Evolutionary conservation across 2,797 vertebrate species (phyloP), one percentile per base, ranked within the genome.

Genomic region (Ambastaia sidthimunki): DNA sequence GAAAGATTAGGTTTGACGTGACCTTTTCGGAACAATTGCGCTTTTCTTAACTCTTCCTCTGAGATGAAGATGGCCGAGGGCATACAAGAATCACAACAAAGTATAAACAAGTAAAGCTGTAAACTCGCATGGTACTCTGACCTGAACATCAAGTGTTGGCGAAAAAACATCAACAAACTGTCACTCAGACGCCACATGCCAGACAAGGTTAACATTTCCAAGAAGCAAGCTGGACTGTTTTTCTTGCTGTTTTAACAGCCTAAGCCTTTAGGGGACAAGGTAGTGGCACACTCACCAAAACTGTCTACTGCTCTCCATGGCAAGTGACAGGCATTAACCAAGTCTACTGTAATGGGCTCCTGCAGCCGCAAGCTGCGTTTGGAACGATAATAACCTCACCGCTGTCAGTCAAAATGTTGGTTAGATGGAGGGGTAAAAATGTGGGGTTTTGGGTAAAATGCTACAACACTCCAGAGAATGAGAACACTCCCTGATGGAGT

Each of bases 301-400:
- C 79, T 65, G 75, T 86, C 76, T 68, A 65, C 25, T 4, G 12
- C 69, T 76, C 74, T 60, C 78, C 71, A 60, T 54, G 21, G 82
- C 78, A 87, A 86, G 77, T 88, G 88, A 90, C 87, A 91, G 85
- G 89, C 86, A 90, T 91, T 90, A 91, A 89, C 85, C 83, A 59
- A 12, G 82, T 71, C 77, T 70, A 77, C 76, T 88, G 88, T 85
- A 91, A 89, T 84, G 84, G 85, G 82, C 77, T 75, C 63, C 82
- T 81, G 81, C 70, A 72, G 82, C 83, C 72, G 70, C 63, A 54
- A 82, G 84, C 69, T 63, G 57, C 11, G 41, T 81, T 86, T 78
- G 80, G 78, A 83, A 85, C 47, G 75, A 81, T 87, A 89, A 89
- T 80, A 78, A 87, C 83, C 81, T 76, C 34, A 0, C 52, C 13